Conservation (phyloP, 2,888 invertebrate genomes). For the Oasisia sp. region DNA sequence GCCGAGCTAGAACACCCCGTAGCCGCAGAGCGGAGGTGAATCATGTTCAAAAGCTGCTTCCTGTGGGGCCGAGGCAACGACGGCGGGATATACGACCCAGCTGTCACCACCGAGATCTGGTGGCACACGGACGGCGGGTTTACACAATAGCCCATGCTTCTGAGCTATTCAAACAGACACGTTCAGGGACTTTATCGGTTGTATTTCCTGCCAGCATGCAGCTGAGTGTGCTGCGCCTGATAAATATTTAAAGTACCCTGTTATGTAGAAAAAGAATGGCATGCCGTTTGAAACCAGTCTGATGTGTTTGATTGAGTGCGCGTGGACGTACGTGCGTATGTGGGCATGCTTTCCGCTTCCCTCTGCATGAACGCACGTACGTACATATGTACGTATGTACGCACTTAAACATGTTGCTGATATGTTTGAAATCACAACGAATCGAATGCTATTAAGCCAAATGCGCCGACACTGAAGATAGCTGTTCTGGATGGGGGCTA, state of each 20-base stretch:
- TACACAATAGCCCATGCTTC: not conserved
- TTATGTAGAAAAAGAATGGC: not conserved
- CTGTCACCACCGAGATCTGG: not conserved
- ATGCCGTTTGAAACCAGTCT: not conserved
- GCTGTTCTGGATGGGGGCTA: not conserved
- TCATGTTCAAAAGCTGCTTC: not conserved
- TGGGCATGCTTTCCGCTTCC: no score
- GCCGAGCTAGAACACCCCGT: not conserved
- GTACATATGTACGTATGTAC: no score
- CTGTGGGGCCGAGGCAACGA: not conserved
- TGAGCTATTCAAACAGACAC: not conserved
- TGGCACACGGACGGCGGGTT: not conserved
- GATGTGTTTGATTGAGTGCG: not conserved
- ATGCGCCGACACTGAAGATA: not conserved
- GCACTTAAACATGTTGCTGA: no score
- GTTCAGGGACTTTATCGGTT: not conserved
- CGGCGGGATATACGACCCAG: slow-evolving; percentile 8
- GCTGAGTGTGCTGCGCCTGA: not conserved
- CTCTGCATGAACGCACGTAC: no score
- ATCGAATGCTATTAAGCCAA: not conserved
- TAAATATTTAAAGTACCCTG: not conserved
- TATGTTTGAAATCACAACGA: no score
- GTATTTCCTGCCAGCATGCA: not conserved
- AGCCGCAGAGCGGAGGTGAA: not conserved
- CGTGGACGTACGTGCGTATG: not conserved